These are phyloP conservation scores for Eunapius fragilis DNA, from an alignment of 37 sponge, comb jelly and placozoan genomes.

Conservation along the genomic window DNA sequence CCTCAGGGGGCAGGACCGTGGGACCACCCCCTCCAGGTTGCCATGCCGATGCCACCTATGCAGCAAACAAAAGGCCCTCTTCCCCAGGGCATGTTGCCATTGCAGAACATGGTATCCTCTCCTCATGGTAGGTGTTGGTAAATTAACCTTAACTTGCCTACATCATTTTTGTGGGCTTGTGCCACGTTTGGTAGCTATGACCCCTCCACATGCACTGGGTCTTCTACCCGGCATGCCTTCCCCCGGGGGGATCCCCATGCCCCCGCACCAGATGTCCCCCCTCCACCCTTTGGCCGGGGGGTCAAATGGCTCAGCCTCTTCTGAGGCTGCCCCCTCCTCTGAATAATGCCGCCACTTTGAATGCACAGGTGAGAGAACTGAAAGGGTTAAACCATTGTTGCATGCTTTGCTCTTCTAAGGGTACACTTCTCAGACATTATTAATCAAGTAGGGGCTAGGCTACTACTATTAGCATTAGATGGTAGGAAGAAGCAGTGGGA, in stretches of 20 bases:
- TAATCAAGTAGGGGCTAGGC: no score
- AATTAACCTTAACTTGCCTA: background rate
- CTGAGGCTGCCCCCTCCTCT: background rate
- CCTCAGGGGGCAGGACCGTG: background rate
- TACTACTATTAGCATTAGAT: no score
- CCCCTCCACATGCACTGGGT: conserved; percentile 4
- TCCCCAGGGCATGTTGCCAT: background rate
- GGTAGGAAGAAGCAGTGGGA: no score
- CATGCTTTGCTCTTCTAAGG: no score
- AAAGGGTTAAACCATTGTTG: no score
- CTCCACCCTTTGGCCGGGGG: background rate
- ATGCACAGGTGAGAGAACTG: background rate
- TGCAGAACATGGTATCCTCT: background rate
- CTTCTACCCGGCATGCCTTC: background rate
- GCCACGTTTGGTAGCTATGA: no score
- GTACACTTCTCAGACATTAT: no score
- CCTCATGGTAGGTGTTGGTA: conserved; percentile 14
- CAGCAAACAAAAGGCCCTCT: background rate
- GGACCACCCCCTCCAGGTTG: background rate
- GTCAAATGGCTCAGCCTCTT: background rate
- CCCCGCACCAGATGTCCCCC: conserved; percentile 7
- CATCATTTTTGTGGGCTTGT: background rate
- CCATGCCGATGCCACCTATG: background rate
- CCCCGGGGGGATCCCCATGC: background rate
- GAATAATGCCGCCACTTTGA: background rate